Percentiles rank a stretch among this genome's conserved stretches.
These are phyloP conservation scores for Orthosia incerta DNA, from an alignment of 2,888 invertebrate species.

Conservation along the genomic window DNA sequence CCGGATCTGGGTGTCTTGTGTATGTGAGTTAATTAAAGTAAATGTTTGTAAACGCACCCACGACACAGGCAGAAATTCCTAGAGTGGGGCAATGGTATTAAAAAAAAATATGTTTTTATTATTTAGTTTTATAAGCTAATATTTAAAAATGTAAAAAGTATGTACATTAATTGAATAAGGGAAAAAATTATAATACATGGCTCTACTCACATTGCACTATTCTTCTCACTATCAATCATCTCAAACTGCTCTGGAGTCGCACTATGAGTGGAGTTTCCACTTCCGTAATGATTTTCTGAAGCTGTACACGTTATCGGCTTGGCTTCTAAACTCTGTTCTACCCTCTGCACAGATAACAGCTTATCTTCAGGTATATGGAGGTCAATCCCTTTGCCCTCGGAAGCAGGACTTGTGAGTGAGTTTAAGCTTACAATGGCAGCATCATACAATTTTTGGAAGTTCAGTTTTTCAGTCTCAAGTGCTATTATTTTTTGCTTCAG, in stretches of 20 bases:
- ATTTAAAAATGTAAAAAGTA: too few species aligned
- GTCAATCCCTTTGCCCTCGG: conserved; percentile 82
- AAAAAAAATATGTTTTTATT: too few species aligned
- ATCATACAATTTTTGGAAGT: conserved; percentile 90
- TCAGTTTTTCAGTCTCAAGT: conserved; percentile 91
- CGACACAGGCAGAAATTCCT: too few species aligned
- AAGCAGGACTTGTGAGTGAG: conserved; percentile 85
- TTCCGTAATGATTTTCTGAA: conserved; percentile 88
- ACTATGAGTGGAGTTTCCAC: conserved; percentile 89
- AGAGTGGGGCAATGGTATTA: too few species aligned
- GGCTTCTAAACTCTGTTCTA: conserved; percentile 71
- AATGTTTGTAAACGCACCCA: too few species aligned
- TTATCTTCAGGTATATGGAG: conserved; percentile 82
- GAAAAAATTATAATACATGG: too few species aligned
- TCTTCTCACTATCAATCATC: conserved; percentile 91
- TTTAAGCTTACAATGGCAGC: conserved; percentile 88
- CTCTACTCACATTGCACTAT: conserved; percentile 80
- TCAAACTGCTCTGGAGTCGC: conserved; percentile 92
- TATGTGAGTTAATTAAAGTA: too few species aligned
- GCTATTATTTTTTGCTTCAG: conserved; percentile 89
- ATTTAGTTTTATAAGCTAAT: too few species aligned
- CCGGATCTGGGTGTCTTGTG: too few species aligned
- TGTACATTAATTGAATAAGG: too few species aligned
- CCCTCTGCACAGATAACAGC: conserved; percentile 68
- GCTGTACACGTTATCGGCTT: conserved; percentile 86